phyloP scores from a whole-genome alignment of 2,113 vertebrate genomes.

The Cyprinodon brontotheroides region DNA sequence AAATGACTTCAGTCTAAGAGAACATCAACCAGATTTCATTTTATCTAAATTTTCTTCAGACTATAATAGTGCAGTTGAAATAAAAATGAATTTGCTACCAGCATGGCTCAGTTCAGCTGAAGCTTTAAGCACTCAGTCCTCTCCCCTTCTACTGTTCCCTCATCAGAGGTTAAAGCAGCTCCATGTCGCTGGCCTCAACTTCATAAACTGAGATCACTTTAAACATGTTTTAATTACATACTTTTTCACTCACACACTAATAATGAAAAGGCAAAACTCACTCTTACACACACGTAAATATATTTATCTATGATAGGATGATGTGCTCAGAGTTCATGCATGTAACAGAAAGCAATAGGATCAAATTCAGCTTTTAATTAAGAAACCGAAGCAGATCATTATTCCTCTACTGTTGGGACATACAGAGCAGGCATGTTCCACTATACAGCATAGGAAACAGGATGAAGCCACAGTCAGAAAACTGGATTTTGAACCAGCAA shows the following conservation, averaged over 20 bases:
- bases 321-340: constrained; percentile 32
- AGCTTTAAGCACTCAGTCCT: not conserved
- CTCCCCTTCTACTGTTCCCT: not conserved
- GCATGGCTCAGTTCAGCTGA: not conserved
- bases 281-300: not conserved
- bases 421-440: constrained; percentile 6
- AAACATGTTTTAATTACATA: constrained; percentile 8
- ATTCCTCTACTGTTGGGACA: not conserved
- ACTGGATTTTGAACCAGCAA: not conserved
- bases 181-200: not conserved
- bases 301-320: not conserved
- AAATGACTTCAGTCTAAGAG: no score
- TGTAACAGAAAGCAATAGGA: not conserved
- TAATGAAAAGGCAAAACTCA: not conserved
- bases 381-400: constrained; percentile 2
- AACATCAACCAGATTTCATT: not conserved
- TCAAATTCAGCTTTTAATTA: constrained; percentile 19
- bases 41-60: not conserved
- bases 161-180: not conserved
- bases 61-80: not conserved
- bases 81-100: not conserved
- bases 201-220: not conserved
- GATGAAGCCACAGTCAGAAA: not conserved
- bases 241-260: not conserved
- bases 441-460: constrained; percentile 3